A percentile compares a stretch with the other conserved stretches of the same genome.
These are phyloP conservation scores for Arctia plantaginis DNA, from an alignment of 2,888 invertebrate species.

Conservation along the genomic window DNA sequence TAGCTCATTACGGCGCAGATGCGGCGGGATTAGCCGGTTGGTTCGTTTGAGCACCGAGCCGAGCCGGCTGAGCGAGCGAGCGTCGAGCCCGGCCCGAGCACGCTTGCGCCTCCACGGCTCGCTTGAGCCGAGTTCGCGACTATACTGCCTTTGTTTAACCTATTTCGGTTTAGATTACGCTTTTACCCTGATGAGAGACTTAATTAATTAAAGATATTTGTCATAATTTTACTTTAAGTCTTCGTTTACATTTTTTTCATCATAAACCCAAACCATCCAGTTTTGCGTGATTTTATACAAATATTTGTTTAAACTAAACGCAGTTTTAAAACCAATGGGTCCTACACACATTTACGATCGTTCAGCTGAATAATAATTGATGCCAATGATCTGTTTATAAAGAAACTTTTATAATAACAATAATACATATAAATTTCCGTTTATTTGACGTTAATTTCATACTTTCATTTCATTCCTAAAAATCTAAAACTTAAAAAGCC, in stretches of 20 bases:
- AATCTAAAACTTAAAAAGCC: too few species aligned
- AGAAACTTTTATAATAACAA: too few species aligned
- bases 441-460: too few species aligned
- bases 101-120: slow-evolving; percentile 55
- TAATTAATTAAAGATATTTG: slow-evolving; percentile 75
- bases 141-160: slow-evolving; percentile 79
- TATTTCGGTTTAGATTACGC: slow-evolving; percentile 84
- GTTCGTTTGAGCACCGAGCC: slow-evolving; percentile 60
- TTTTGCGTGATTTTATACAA: neutral
- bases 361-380: neutral
- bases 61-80: slow-evolving; percentile 37
- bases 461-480: too few species aligned
- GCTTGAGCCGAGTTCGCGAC: slow-evolving; percentile 60
- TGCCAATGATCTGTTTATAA: neutral
- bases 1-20: slow-evolving; percentile 84
- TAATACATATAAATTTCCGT: too few species aligned
- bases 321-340: neutral
- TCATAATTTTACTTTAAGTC: slow-evolving; percentile 37
- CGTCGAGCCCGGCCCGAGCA: slow-evolving; percentile 44
- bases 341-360: neutral
- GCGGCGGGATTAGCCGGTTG: slow-evolving; percentile 79
- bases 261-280: neutral
- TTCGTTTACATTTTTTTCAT: slow-evolving; percentile 15
- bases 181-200: slow-evolving; percentile 75
- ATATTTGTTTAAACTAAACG: neutral